Percentiles rank a stretch among this genome's conserved stretches.
These are phyloP conservation scores for Paedocypris sp. DNA, from an alignment of 2,113 vertebrate species.

Conservation along the genomic window DNA sequence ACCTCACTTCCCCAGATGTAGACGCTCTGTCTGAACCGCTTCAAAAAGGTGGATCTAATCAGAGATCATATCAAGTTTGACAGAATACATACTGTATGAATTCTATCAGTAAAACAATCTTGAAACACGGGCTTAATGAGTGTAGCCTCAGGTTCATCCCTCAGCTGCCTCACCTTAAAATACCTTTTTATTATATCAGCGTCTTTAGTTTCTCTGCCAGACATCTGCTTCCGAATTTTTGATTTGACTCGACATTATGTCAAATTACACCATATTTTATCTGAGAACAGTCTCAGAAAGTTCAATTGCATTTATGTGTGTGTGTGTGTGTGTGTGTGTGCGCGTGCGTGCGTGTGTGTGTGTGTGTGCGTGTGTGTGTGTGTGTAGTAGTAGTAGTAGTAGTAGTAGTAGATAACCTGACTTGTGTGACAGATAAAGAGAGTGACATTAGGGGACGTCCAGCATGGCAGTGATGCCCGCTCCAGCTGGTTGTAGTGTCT, in stretches of 20 bases:
- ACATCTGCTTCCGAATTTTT: conserved; percentile 7
- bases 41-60: neutral
- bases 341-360: neutral
- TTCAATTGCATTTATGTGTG: neutral
- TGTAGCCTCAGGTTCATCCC: neutral
- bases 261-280: conserved; percentile 29
- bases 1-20: conserved; percentile 9
- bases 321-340: neutral
- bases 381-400: too few species aligned
- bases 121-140: neutral
- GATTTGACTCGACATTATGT: neutral
- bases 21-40: neutral
- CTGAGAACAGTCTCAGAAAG: conserved; percentile 16
- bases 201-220: conserved; percentile 13
- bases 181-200: neutral
- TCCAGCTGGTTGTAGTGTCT: conserved; percentile 56
- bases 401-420: too few species aligned
- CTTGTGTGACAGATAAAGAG: conserved; percentile 16
- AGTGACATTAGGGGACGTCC: conserved; percentile 35
- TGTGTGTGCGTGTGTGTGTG: neutral
- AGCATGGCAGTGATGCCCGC: conserved; percentile 43
- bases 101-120: neutral
- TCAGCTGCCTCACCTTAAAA: neutral
- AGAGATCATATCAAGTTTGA: neutral
- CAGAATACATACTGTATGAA: neutral